These are phyloP conservation scores for Sebastes taczanowskii DNA, from an alignment of 2,797 vertebrate species.

Conservation along the genomic window DNA sequence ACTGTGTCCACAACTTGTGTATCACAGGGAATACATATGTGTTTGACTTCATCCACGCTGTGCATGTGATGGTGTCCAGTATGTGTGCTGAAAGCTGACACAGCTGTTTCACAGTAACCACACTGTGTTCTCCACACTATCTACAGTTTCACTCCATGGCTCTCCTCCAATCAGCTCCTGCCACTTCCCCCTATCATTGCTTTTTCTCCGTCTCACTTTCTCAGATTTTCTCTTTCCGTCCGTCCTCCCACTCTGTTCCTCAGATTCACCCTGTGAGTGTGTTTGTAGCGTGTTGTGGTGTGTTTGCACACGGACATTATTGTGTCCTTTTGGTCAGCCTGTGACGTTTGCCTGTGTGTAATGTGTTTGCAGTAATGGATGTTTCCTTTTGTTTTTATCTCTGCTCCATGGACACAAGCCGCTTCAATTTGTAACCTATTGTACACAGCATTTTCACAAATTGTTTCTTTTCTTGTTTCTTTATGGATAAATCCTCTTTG, in stretches of 20 bases:
- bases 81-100: slow-evolving; percentile 45
- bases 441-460: neutral
- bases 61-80: slow-evolving; percentile 25
- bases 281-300: slow-evolving; percentile 1
- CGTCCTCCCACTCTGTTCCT: neutral
- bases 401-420: neutral
- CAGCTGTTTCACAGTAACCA: slow-evolving; percentile 58
- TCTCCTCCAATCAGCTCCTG: slow-evolving; percentile 27
- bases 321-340: neutral
- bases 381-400: slow-evolving; percentile 11
- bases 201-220: slow-evolving; percentile 7
- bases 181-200: slow-evolving; percentile 19
- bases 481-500: neutral
- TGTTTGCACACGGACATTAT: neutral
- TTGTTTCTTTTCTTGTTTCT: neutral
- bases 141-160: slow-evolving; percentile 54
- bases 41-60: neutral
- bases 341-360: neutral
- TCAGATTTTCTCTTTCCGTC: slow-evolving; percentile 2
- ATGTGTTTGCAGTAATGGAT: neutral
- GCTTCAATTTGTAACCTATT: neutral
- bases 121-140: slow-evolving; percentile 52
- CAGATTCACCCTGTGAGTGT: neutral
- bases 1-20: neutral
- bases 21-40: neutral